Evolutionary conservation across 2,797 vertebrate genomes (phyloP), one percentile per base, ranked within the genome.

Genomic region (Ceryle rudis): DNA sequence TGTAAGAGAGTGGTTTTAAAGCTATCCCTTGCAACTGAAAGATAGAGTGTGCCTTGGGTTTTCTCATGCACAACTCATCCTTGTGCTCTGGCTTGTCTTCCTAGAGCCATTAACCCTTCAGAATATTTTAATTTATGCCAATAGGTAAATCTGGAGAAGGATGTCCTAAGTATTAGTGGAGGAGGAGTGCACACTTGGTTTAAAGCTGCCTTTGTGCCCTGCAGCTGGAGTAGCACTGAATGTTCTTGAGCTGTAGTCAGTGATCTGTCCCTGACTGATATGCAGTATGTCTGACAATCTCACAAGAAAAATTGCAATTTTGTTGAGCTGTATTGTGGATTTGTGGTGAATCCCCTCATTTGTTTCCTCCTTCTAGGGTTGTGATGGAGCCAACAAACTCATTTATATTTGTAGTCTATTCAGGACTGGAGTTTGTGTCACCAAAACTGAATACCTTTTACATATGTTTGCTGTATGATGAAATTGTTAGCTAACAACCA

Each of bases 1-100:
- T 44, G 55, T 58, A 82, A 91, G 19, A 17, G 18, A 77, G 16
- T 31, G 29, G 7, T 22, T 87, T 93, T 93, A 77, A 91, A 89
- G 44, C 7, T 70, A 11, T 10, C 3, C 19, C 21, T 89, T 87
- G 69, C 46, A 77, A 60, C 31, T 19, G 31, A 89, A 80, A 37
- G 6, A 57, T 17, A 35, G 26, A 47, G 2, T 14, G 14, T 66
- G 39, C 9, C 39, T 82, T 5, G 2, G 6, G 7, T 78, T 94
- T 88, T 65, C 62, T 86, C 25, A 49, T 13, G 35, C 17, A 69
- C 8, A 69, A 3, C 8, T 75, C 46, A 42, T 31, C 39, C 26
- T 2, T 51, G 23, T 29, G 6, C 3, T 88, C 80, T 83, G 46
- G 17, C 3, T 79, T 8, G 0, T 74, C 80, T 89, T 75, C 17